Evolutionary conservation across 2,113 vertebrate species (phyloP), one percentile per base, ranked within the genome.

Genomic region (Scomber japonicus): DNA sequence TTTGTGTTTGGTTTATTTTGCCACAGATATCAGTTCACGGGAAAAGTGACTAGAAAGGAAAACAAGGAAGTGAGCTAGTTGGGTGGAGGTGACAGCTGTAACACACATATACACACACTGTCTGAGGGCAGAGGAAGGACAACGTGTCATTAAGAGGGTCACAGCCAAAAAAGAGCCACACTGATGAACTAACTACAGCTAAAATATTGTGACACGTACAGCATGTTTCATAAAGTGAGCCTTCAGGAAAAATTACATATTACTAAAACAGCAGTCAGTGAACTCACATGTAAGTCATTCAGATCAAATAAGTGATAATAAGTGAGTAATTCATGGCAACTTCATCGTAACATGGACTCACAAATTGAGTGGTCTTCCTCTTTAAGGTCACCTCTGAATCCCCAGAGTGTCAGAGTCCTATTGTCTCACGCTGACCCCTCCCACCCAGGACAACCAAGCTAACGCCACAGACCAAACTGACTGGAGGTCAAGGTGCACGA

Each of bases 11-110:
- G 86, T 91, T 92, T 91, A 72, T 86, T 92, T 91, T 90, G 81
- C 85, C 85, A 90, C 82, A 87, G 88, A 87, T 86, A 92, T 88
- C 87, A 71, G 78, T 78, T 86, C 60, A 91, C 79, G 77, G 91
- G 88, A 92, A 91, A 90, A 87, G 87, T 85, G 82, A 84, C 59
- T 72, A 81, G 81, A 57, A 76, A 78, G 56, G 45, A 85, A 89
- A 93, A 92, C 81, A 89, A 91, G 91, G 89, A 94, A 94, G 92
- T 87, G 82, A 84, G 77, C 83, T 57, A 19, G 69, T 54, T 83
- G 91, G 91, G 89, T 64, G 88, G 89, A 80, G 89, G 76, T 44
- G 67, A 68, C 45, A 24, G 55, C 80, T 77, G 63, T 56, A 74
- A 66, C 80, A 80, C 48, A 73, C 66, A 40, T 56, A 56, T 16